Percentiles rank a stretch among this genome's conserved stretches.
phyloP scores from a whole-genome alignment of 1,140 invertebrate species.

The Danaus melanippus region DNA sequence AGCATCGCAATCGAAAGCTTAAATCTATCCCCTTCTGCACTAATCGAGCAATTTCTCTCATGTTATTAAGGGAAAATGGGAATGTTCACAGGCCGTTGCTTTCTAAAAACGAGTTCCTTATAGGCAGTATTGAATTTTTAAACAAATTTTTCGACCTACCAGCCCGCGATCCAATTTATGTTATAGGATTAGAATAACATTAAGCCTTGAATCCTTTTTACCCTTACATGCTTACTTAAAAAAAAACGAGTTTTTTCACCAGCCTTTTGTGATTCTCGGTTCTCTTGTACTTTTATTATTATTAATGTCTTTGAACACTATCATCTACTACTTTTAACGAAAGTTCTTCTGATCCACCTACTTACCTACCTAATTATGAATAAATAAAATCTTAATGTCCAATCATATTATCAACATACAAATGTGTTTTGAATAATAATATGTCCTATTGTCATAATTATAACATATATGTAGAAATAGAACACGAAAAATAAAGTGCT shows the following conservation, averaged over 20 bases:
- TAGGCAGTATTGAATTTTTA: slow-evolving; percentile 60
- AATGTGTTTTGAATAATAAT: no score
- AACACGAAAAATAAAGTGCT: no score
- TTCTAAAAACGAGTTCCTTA: slow-evolving; percentile 59
- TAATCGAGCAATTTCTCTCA: slow-evolving; percentile 66
- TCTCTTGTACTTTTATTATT: no score
- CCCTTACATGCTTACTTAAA: slow-evolving; percentile 2
- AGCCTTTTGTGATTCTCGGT: no score
- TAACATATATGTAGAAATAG: no score
- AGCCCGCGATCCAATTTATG: slow-evolving; percentile 46
- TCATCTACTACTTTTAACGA: no score
- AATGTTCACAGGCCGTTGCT: slow-evolving; percentile 61
- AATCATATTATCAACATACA: no score
- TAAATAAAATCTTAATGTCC: no score
- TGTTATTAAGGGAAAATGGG: slow-evolving; percentile 66
- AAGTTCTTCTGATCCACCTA: no score
- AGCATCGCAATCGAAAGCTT: slow-evolving; percentile 39
- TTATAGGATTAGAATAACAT: slow-evolving; percentile 55
- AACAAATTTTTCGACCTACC: slow-evolving; percentile 57
- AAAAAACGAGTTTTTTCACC: slow-evolving; percentile 8
- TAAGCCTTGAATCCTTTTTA: slow-evolving; percentile 42
- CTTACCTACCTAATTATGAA: no score
- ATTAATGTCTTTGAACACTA: no score
- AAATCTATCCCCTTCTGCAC: slow-evolving; percentile 46
- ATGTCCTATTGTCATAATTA: no score